A percentile compares a stretch with the other conserved stretches of the same genome.
These are phyloP conservation scores for Sceliomorpha sp. DNA, from an alignment of 2,888 invertebrate genomes.

Conservation along the genomic window DNA sequence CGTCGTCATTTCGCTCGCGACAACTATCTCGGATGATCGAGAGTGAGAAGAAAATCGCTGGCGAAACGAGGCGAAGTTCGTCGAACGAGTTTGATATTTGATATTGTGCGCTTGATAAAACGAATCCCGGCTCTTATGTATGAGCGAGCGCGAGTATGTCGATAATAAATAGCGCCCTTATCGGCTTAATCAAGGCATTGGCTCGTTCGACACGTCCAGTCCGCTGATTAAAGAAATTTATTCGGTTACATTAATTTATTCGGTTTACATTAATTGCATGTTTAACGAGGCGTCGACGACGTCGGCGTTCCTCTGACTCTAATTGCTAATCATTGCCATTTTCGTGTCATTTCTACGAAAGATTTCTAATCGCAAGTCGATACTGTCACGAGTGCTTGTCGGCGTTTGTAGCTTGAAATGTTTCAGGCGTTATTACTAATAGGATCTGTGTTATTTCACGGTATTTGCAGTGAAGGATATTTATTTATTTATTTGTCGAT, in stretches of 20 bases:
- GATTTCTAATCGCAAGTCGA: constrained; percentile 1
- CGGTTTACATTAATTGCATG: constrained; percentile 51
- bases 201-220: constrained; percentile 48
- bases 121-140: constrained; percentile 30
- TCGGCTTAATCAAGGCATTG: constrained; percentile 46
- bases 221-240: constrained; percentile 51
- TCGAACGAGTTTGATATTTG: constrained; percentile 50
- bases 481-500: too few relatives aligned
- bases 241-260: constrained; percentile 54
- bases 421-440: too few relatives aligned
- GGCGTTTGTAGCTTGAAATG: too few relatives aligned
- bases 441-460: too few relatives aligned
- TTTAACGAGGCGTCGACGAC: constrained; percentile 37
- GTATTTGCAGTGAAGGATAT: too few relatives aligned
- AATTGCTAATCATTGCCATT: constrained; percentile 7
- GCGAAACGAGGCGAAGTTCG: constrained; percentile 11
- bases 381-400: background rate
- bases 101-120: constrained; percentile 51
- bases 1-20: too few relatives aligned
- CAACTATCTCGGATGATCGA: constrained; percentile 11
- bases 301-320: constrained; percentile 8
- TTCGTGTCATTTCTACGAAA: constrained; percentile 4
- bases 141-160: constrained; percentile 23
- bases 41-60: constrained; percentile 18
- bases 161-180: constrained; percentile 52